phyloP scores from a whole-genome alignment of 2,888 invertebrate genomes.

The Lasioglossum lativentre region DNA sequence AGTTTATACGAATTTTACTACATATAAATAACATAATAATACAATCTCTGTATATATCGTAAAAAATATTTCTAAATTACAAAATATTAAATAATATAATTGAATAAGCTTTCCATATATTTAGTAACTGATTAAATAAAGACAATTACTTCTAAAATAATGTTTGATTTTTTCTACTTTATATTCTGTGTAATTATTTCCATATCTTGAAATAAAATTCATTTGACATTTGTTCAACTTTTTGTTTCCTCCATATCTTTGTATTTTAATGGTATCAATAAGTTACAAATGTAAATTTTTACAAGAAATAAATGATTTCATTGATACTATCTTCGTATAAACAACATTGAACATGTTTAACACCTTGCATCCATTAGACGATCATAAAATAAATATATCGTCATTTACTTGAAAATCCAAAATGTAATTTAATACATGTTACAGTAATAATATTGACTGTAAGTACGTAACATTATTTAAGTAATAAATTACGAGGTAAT shows the following conservation, averaged over 20 bases:
- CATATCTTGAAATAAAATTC: slow-evolving; percentile 35
- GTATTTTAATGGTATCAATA: slow-evolving; percentile 8
- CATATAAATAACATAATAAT: slow-evolving; percentile 21
- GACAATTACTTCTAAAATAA: slow-evolving; percentile 26
- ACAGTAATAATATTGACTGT: slow-evolving; percentile 29
- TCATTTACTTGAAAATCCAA: slow-evolving; percentile 14
- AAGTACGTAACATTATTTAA: slow-evolving; percentile 44
- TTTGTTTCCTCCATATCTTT: slow-evolving; percentile 13
- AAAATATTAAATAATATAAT: slow-evolving; percentile 14
- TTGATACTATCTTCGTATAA: slow-evolving; percentile 23
- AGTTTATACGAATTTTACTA: slow-evolving; percentile 21
- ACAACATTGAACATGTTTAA: slow-evolving; percentile 17
- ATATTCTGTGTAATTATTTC: slow-evolving; percentile 25
- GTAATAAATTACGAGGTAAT: slow-evolving; percentile 43
- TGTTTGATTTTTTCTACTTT: slow-evolving; percentile 30
- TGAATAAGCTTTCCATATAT: slow-evolving; percentile 2
- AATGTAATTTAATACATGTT: slow-evolving; percentile 40
- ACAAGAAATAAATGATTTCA: slow-evolving; percentile 28
- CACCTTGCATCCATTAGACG: not conserved
- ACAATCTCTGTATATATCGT: slow-evolving; percentile 15
- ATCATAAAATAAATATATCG: slow-evolving; percentile 27
- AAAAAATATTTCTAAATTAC: not conserved
- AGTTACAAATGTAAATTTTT: slow-evolving; percentile 21
- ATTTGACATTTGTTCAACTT: slow-evolving; percentile 24
- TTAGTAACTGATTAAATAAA: slow-evolving; percentile 23